Evolutionary conservation across 2,888 invertebrate species (phyloP), one percentile per base, ranked within the genome.

Genomic region (Gari tellinella): DNA sequence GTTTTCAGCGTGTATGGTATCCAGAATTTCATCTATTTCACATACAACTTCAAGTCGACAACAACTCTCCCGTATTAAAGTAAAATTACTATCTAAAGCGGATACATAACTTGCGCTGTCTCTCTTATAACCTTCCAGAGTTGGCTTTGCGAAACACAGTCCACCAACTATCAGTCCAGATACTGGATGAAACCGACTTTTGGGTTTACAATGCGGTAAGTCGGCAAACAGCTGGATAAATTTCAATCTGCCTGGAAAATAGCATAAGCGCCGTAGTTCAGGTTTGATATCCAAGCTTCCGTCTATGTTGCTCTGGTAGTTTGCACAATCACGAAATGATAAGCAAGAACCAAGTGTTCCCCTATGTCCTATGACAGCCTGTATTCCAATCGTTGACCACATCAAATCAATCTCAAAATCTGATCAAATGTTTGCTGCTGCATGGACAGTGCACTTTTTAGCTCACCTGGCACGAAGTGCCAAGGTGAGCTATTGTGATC

Each of bases 381-480:
- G 66, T 21, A 70, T 21, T 17, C 75, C 70, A 21, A 14, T 31
- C 8, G n/a, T 41, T n/a, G 75, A 66, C 75, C 70, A 75, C 2
- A 70, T 19, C 63, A 75, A 43, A 17, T 67, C 56, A n/a, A 75
- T 56, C 19, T 41, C 57, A 17, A 56, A 37, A 10, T 51, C 41
- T 15, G 60, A 51, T 15, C 43, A 43, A 38, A 70, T 70, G 26
- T 66, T 26, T 7, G 53, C 52, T 17, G 66, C 75, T 37, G 51
- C 21, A 51, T 70, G 70, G 23, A 75, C 61, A 7, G 61, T 69
- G n/a, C n/a, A n/a, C n/a, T n/a, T n/a, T n/a, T n/a, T n/a, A n/a
- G n/a, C n/a, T n/a, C n/a, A n/a, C n/a, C n/a, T n/a, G n/a, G n/a
- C n/a, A n/a, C n/a, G n/a, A n/a, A n/a, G n/a, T n/a, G n/a, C n/a